Percentiles rank a stretch among this genome's conserved stretches.
Conservation (phyloP, 1,140 invertebrate species). For the Brachionus plicatilis region DNA sequence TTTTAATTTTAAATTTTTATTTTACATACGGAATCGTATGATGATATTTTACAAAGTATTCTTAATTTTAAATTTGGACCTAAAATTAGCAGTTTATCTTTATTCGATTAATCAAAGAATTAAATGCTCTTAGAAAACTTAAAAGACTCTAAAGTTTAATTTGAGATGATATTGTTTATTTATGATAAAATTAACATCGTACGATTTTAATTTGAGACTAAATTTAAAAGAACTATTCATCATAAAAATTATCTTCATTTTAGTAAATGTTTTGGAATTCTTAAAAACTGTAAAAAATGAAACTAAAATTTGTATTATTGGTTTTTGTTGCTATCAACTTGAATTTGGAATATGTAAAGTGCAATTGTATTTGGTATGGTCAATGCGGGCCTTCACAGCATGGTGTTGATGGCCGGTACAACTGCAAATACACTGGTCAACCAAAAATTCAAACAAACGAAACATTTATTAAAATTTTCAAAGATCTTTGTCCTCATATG, state of each 20-base stretch:
- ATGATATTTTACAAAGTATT: no score
- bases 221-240: background rate
- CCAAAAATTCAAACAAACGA: background rate
- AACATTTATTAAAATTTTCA: background rate
- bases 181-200: background rate
- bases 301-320: background rate
- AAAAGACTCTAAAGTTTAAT: background rate
- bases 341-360: background rate
- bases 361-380: conserved; percentile 39
- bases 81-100: background rate
- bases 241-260: background rate
- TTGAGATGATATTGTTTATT: background rate
- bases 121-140: background rate
- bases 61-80: background rate
- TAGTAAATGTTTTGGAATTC: background rate
- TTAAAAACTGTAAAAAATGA: background rate
- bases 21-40: no score
- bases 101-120: background rate
- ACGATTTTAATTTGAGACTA: background rate
- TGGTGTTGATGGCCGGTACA: background rate
- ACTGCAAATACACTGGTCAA: conserved; percentile 29
- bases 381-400: background rate
- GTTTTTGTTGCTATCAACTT: background rate
- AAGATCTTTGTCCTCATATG: conserved; percentile 13
- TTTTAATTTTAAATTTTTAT: no score